Evolutionary conservation across 2,888 invertebrate species (phyloP), one percentile per base, ranked within the genome.

Genomic region (Aphelenchoides bicaudatus): DNA sequence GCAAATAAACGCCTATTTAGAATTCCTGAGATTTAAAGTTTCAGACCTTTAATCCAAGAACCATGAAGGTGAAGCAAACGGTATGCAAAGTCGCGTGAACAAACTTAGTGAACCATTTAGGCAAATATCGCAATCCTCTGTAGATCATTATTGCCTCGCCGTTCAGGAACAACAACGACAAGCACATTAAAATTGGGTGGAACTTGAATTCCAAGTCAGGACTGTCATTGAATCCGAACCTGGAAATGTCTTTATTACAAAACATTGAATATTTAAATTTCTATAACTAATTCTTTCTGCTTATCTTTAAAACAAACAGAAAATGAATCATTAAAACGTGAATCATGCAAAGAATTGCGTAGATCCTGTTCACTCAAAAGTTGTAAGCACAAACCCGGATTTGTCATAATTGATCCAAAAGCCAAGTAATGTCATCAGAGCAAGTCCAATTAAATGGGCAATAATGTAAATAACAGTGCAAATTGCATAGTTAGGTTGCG

Each of bases 91-190:
- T 21, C 23, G 27, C 59, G 48, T 64, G 64, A 6, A 50, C 48
- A 3, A 52, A 6, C 39, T 64, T 64, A 2, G 64, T 64, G 43
- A 48, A 27, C 8, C 31, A 28, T 29, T 64, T 64, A 13, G 49
- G 28, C 13, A 43, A 39, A 43, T 29, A 34, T 16, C 64, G 64
- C 5, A 56, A 30, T 28, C 64, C 64, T 28, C 64, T 50, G 39
- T 64, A 64, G 27, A 64, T 38, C 31, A 66, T 48, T 21, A 64
- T 60, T 2, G 64, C 64, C 37, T 64, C 65, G 46, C 64, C 64
- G 38, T 64, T 64, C 31, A 66, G 39, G 39, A 64, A 61, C 2
- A 64, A 29, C 30, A 64, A 39, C 4, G 56, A 51, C 8, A 56
- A 38, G 29, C 56, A 54, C 64, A 64, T 64, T 16, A 50, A 28